Evolutionary conservation across 1,140 invertebrate species (phyloP), one percentile per base, ranked within the genome.

Genomic region (Drosophila varians): DNA sequence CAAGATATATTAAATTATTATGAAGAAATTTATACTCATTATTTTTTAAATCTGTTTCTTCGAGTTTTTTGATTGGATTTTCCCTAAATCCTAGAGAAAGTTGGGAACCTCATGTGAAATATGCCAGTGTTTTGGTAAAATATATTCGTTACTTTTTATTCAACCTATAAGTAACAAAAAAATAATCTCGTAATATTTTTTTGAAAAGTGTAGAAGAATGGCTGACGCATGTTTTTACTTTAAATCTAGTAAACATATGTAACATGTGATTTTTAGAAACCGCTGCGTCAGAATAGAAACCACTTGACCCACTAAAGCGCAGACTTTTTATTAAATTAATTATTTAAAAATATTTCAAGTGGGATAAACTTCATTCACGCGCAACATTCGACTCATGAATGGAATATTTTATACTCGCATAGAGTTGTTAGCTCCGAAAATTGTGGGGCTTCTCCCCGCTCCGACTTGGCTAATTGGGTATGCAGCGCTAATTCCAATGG

Each of bases 381-480:
- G 54, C 6, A 36, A 53, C 43, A 36, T 14, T 4, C 12, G 45
- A 53, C 26, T 51, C 52, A 46, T 56, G 46, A 52, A 57, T 64
- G 56, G 18, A 70, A 47, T 58, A 40, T 75, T 64, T 46, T n/a
- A 19, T 18, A 19, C 18, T 18, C 21, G 7, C 2, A 42, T 38
- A 65, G 25, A 65, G 58, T 64, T 31, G 47, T 47, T 47, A 26
- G 28, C 25, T 7, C n/a, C 28, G 25, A 14, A 31, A 61, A 34
- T 14, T 5, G 8, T 21, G 28, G 28, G 21, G 40, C 26, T 14
- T 23, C 14, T 40, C 11, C 18, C 18, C 19, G 31, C 40, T 38
- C 25, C 28, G 38, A 26, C 38, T 57, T 51, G 42, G 49, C 34
- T 54, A 54, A 72, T 77, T 77, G 55, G 51, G 38, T 42, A 49